Base-by-base conservation (phyloP, 2,113 vertebrate species). In the Pelmatolapia mariae region DNA sequence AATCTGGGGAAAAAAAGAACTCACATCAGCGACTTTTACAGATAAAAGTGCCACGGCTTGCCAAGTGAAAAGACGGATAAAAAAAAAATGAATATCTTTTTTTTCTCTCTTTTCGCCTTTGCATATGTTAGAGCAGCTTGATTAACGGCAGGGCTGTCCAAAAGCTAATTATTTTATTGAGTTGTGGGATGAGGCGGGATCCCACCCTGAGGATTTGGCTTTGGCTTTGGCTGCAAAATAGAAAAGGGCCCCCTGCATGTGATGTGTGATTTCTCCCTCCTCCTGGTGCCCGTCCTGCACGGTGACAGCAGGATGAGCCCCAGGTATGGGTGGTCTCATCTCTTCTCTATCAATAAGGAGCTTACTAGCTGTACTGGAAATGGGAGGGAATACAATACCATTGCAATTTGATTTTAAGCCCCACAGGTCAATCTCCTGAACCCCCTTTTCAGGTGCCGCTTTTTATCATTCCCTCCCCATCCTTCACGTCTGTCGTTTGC, bases 111-210 rank as follows among this genome's bases (percentile, higher is more conserved):
- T 90, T 84, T 91, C 19, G 90, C 91, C 94, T 92, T 92, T 94
- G 95, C 95, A 96, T 96, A 96, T 96, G 95, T 96, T 96, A 94
- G 87, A 87, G 89, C 86, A 89, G 89, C 91, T 96, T 96, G 96
- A 97, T 97, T 96, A 97, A 97, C 93, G 91, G 94, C 94, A 71
- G 66, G 93, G 90, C 95, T 87, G 89, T 87, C 93, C 91, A 92
- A 94, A 96, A 96, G 95, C 95, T 96, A 96, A 97, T 97, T 97
- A 97, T 97, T 97, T 97, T 96, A 96, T 96, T 95, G 94, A 96
- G 95, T 95, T 93, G 91, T 88, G 90, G 92, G 90, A 93, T 89
- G 91, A 96, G 95, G 95, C 90, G 76, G 95, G 94, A 96, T 96
- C 92, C 94, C 95, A 95, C 95, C 94, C 91, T 2, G 71, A 93